These are phyloP conservation scores for Myioborus melanocephalus DNA, from an alignment of 2,797 vertebrate species.

Conservation along the genomic window DNA sequence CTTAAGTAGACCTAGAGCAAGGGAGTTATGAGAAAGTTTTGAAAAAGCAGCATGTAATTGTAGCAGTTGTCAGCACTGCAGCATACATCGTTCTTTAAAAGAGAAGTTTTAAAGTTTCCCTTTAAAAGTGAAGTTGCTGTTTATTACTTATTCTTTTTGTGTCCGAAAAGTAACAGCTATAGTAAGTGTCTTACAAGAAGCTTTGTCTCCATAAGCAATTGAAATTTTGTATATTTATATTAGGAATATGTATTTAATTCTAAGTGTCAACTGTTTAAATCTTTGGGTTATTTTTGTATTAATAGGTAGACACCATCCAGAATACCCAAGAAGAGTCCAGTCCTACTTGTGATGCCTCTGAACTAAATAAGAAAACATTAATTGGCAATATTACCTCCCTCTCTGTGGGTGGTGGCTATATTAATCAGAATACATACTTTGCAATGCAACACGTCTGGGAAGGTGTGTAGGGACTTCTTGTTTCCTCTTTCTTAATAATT, in stretches of 20 bases:
- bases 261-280: not conserved
- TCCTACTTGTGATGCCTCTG: conserved; percentile 22
- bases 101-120: not conserved
- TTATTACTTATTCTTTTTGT: not conserved
- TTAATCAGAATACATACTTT: conserved; percentile 88
- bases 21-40: not conserved
- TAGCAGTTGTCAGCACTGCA: not conserved
- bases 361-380: conserved; percentile 75
- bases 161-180: not conserved
- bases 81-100: not conserved
- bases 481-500: not conserved
- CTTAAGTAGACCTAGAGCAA: not conserved
- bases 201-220: not conserved
- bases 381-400: conserved; percentile 88
- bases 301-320: conserved; percentile 82
- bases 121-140: not conserved
- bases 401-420: conserved; percentile 79
- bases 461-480: conserved; percentile 72
- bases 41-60: not conserved
- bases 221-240: not conserved
- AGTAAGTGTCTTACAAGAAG: not conserved
- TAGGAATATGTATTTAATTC: not conserved
- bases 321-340: conserved; percentile 78
- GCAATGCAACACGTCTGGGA: conserved; percentile 79
- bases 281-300: not conserved